Evolutionary conservation across 1,140 invertebrate species (phyloP).

Genomic region (Heliconius eleuchia): DNA sequence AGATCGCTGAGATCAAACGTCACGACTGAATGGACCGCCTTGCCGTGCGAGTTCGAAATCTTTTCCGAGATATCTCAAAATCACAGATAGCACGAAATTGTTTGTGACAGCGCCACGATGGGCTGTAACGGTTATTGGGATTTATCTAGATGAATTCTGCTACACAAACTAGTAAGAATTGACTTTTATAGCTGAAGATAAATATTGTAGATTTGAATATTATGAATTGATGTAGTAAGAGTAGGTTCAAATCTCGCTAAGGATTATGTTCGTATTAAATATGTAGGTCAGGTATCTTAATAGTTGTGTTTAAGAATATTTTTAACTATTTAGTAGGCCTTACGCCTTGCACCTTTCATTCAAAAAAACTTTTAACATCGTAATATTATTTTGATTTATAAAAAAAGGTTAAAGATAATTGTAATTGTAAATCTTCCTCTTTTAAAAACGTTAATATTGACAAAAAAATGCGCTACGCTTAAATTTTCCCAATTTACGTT

Average conservation of each 20-base stretch:
- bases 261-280: no score
- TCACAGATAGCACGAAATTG: slow-evolving; percentile 27
- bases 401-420: background rate
- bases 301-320: no score
- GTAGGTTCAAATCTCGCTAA: background rate
- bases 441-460: background rate
- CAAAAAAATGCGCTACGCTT: background rate
- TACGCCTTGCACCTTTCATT: no score
- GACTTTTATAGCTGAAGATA: slow-evolving; percentile 21
- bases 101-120: slow-evolving; percentile 29
- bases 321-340: no score
- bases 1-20: slow-evolving; percentile 32
- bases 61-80: slow-evolving; percentile 24
- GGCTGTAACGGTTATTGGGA: slow-evolving; percentile 23
- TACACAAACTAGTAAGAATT: slow-evolving; percentile 11
- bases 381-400: background rate
- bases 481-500: background rate
- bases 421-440: background rate
- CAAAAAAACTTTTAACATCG: no score
- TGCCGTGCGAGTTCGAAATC: slow-evolving; percentile 26
- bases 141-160: slow-evolving; percentile 35
- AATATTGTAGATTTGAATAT: background rate
- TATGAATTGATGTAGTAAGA: background rate
- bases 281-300: no score
- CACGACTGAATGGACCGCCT: slow-evolving; percentile 27